These are phyloP conservation scores for Zosterops lateralis DNA, from an alignment of 2,113 vertebrate genomes.

Conservation along the genomic window DNA sequence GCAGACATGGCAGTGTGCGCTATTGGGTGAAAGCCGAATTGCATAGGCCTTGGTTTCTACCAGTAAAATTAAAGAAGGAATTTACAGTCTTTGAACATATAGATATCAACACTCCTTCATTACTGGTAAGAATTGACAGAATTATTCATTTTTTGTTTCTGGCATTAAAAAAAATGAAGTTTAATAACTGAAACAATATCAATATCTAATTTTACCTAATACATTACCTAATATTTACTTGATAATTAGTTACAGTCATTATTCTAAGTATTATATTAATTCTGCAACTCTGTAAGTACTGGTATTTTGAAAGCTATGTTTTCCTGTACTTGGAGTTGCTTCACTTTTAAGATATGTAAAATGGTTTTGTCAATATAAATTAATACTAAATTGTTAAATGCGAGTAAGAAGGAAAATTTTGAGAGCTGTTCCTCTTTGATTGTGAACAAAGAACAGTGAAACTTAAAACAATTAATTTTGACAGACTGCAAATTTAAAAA, in stretches of 20 bases:
- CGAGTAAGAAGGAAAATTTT: not conserved
- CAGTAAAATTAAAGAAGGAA: constrained; percentile 99
- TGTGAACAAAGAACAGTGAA: not conserved
- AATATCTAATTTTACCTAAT: not conserved
- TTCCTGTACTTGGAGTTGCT: constrained; percentile 34
- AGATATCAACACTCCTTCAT: constrained; percentile 99
- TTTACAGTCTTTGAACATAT: constrained; percentile 99
- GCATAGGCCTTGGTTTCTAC: constrained; percentile 96
- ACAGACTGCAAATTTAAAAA: constrained; percentile 42
- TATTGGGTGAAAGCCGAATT: constrained; percentile 99
- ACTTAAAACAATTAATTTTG: not conserved
- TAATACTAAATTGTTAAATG: not conserved
- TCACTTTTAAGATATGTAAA: not conserved
- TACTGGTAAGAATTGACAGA: constrained; percentile 88
- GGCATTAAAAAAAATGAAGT: constrained; percentile 51
- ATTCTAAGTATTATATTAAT: not conserved
- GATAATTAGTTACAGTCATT: not conserved
- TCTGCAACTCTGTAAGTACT: not conserved
- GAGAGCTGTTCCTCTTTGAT: not conserved
- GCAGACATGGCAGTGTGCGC: constrained; percentile 98
- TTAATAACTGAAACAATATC: constrained; percentile 30
- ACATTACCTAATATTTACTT: not conserved
- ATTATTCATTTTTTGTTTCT: constrained; percentile 65
- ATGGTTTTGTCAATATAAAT: not conserved
- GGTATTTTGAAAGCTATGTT: not conserved